Percentiles rank a stretch among this genome's conserved stretches.
These are phyloP conservation scores for Junonia oenone DNA, from an alignment of 2,888 invertebrate species.

Conservation along the genomic window DNA sequence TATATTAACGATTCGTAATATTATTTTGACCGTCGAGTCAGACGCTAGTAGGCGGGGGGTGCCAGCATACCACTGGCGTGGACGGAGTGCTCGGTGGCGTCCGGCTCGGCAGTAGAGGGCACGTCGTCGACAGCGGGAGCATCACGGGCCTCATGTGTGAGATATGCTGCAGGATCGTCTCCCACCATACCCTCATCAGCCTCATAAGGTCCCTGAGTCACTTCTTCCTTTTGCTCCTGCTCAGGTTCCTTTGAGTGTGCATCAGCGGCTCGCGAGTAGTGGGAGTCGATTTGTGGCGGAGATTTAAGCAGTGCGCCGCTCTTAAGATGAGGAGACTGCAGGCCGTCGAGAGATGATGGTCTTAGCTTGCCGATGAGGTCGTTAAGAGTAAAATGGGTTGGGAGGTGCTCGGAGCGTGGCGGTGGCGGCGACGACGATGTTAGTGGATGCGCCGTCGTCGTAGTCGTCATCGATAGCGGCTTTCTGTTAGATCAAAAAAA, in stretches of 20 bases:
- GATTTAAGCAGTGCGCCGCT: slow-evolving; percentile 69
- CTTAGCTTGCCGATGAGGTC: slow-evolving; percentile 78
- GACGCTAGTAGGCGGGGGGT: slow-evolving; percentile 70
- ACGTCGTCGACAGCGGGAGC: slow-evolving; percentile 68
- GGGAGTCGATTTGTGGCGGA: slow-evolving; percentile 80
- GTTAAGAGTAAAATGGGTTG: slow-evolving; percentile 75
- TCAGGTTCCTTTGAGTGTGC: slow-evolving; percentile 62
- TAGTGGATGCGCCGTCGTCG: slow-evolving; percentile 77
- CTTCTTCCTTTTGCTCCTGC: slow-evolving; percentile 63
- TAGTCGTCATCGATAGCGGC: slow-evolving; percentile 77
- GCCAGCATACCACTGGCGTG: slow-evolving; percentile 78
- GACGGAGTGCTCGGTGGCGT: slow-evolving; percentile 76
- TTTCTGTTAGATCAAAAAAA: slow-evolving; percentile 61
- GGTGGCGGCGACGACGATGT: slow-evolving; percentile 78
- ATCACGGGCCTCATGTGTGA: slow-evolving; percentile 57
- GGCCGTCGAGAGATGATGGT: slow-evolving; percentile 70
- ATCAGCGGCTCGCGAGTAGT: slow-evolving; percentile 77
- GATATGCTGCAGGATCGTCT: slow-evolving; percentile 76
- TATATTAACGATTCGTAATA: slow-evolving; percentile 32
- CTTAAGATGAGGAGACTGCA: slow-evolving; percentile 71
- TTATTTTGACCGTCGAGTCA: slow-evolving; percentile 43
- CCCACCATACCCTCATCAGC: slow-evolving; percentile 76
- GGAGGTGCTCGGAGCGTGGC: slow-evolving; percentile 75
- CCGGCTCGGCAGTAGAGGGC: slow-evolving; percentile 80
- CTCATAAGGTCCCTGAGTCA: slow-evolving; percentile 83